Percentiles rank a stretch among this genome's conserved stretches.
Evolutionary conservation across 2,888 invertebrate species (phyloP).

Genomic region (Belgica antarctica): DNA sequence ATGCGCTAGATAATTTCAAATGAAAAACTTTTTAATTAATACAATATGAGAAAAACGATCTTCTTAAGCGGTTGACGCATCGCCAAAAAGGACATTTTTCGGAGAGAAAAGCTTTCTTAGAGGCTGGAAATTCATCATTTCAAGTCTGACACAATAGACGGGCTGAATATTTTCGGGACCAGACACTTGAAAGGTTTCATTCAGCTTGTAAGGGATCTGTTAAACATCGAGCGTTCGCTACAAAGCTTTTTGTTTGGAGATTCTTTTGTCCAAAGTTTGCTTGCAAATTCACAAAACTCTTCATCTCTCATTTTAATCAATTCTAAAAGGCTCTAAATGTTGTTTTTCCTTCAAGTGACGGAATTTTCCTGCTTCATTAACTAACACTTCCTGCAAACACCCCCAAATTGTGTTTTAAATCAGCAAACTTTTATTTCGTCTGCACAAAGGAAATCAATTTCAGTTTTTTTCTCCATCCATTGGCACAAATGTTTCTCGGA

Average conservation of each 20-base stretch:
- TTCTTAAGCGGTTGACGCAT: constrained; percentile 24
- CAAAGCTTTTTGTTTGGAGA: not conserved
- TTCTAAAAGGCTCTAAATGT: no score
- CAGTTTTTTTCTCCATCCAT: no score
- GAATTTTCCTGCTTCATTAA: not conserved
- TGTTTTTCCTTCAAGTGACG: constrained; percentile 15
- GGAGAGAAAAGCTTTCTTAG: not conserved
- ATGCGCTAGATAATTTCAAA: constrained; percentile 31
- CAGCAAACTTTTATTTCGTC: not conserved
- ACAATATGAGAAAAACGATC: constrained; percentile 34
- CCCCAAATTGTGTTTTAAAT: not conserved
- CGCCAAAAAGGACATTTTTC: constrained; percentile 25
- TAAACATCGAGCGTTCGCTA: not conserved
- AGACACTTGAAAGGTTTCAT: no score
- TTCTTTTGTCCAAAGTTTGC: not conserved
- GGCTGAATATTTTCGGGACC: no score
- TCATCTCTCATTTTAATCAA: no score
- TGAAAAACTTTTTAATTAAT: constrained; percentile 43
- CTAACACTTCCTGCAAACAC: not conserved
- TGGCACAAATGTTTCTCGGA: no score
- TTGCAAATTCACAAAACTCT: no score
- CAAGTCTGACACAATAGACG: not conserved
- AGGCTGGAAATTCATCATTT: not conserved
- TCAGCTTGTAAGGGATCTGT: not conserved
- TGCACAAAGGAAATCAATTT: no score